Base-by-base conservation (phyloP, 2,797 vertebrate species). In the Dipus sagitta region DNA sequence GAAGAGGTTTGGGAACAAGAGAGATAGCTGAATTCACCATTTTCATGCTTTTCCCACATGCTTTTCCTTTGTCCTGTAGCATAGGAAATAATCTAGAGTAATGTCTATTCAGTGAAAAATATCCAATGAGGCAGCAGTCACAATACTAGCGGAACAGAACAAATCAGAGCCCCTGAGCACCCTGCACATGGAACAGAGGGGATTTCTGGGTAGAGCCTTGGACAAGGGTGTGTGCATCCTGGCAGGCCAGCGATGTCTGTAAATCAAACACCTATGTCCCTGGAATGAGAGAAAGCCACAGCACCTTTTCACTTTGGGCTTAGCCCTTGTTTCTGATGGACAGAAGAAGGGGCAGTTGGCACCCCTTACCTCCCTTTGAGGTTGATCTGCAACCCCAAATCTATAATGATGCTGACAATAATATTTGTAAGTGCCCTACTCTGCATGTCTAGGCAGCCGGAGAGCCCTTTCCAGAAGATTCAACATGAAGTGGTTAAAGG, bases 71-170 rank as follows among this genome's bases (percentile, higher is more conserved):
- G 21, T 26, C 34, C n/a, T 11, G 1, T 11, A 18, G 62, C 81
- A 67, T 18, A 79, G 30, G 72, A 71, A 8, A 64, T n/a, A 78
- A 26, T 76, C 26, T 47, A 62, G 83, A 79, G 72, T 23, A 32
- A 68, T 83, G 52, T 21, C 76, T 84, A 70, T 89, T 75, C 58
- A 83, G 13, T 65, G 14, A 30, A 91, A 89, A 34, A 71, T 83
- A 28, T 13, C 14, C 54, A 32, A 1, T 15, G 6, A 70, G 23
- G n/a, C 14, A 64, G 70, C 13, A 5, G 30, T 92, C 18, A 58
- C 17, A 32, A 24, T 5, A 38, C 2, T 58, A 12, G 32, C 6
- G 23, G 23, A 86, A 54, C 4, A 65, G 15, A 72, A 72, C 10
- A 42, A 47, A 86, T 17, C 60, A 1, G 0, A 32, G 17, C 13